Evolutionary conservation across 2,113 vertebrate genomes (phyloP).

Genomic region (Corapipo altera): DNA sequence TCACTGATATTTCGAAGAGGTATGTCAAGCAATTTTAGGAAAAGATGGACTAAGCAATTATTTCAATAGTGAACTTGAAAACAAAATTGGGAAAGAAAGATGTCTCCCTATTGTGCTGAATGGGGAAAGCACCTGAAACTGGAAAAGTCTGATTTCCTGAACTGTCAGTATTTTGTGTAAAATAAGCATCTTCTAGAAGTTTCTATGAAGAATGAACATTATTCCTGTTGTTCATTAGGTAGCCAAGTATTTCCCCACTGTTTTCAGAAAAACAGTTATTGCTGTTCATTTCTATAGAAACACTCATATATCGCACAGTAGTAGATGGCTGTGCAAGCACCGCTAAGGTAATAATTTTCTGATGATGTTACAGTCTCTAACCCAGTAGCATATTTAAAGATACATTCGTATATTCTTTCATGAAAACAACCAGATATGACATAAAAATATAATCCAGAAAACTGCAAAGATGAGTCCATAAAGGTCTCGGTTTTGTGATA

Average conservation of each 20-base stretch:
- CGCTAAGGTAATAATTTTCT: not conserved
- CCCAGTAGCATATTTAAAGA: not conserved
- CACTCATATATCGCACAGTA: not conserved
- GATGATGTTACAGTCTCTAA: not conserved
- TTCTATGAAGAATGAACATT: not conserved
- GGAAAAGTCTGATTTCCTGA: not conserved
- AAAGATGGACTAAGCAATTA: not conserved
- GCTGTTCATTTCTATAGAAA: not conserved
- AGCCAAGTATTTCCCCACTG: not conserved
- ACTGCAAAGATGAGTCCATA: not conserved
- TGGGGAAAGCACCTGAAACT: not conserved
- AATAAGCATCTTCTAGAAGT: not conserved
- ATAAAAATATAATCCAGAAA: not conserved
- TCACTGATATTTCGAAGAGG: not conserved
- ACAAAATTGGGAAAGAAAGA: not conserved
- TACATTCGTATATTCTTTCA: not conserved
- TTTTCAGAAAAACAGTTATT: not conserved
- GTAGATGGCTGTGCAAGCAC: not conserved
- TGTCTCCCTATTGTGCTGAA: not conserved
- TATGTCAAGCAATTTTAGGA: not conserved
- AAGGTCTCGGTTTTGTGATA: not conserved
- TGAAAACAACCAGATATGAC: not conserved
- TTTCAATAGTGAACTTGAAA: not conserved
- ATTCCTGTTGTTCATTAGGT: not conserved
- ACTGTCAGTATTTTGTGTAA: not conserved